Evolutionary conservation across 2,888 invertebrate species (phyloP).

Genomic region (Drosophila conformis): DNA sequence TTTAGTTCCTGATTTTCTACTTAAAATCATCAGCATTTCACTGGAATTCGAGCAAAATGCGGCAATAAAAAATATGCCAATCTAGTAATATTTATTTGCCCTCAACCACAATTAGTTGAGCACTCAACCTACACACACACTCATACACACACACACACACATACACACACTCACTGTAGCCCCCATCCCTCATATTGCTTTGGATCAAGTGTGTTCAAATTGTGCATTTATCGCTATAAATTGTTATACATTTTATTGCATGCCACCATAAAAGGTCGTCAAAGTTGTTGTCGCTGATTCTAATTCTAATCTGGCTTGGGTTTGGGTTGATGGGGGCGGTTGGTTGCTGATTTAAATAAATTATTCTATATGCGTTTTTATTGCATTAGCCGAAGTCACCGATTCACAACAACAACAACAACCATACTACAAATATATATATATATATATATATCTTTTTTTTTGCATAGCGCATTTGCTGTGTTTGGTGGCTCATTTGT

Average conservation of each 20-base stretch:
- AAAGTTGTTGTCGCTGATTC: slow-evolving; percentile 44
- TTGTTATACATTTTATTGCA: slow-evolving; percentile 58
- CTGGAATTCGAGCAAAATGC: slow-evolving; percentile 56
- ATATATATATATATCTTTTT: background rate
- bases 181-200: background rate
- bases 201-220: slow-evolving; percentile 19
- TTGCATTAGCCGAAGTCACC: slow-evolving; percentile 38
- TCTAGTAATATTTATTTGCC: slow-evolving; percentile 18
- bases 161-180: background rate
- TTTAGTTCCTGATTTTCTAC: background rate
- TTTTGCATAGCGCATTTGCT: slow-evolving; percentile 17
- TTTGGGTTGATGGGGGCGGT: slow-evolving; percentile 62
- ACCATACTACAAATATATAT: slow-evolving; percentile 3
- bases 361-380: slow-evolving; percentile 77
- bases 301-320: slow-evolving; percentile 5
- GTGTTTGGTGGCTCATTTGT: background rate
- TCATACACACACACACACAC: background rate
- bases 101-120: slow-evolving; percentile 50
- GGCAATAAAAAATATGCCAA: slow-evolving; percentile 71
- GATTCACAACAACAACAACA: slow-evolving; percentile 21
- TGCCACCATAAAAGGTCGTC: slow-evolving; percentile 77
- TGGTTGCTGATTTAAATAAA: slow-evolving; percentile 76
- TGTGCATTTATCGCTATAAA: slow-evolving; percentile 44
- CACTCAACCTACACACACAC: slow-evolving; percentile 54
- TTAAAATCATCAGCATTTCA: slow-evolving; percentile 29